These are phyloP conservation scores for Argyrosomus regius DNA, from an alignment of 2,797 vertebrate genomes.

Conservation along the genomic window DNA sequence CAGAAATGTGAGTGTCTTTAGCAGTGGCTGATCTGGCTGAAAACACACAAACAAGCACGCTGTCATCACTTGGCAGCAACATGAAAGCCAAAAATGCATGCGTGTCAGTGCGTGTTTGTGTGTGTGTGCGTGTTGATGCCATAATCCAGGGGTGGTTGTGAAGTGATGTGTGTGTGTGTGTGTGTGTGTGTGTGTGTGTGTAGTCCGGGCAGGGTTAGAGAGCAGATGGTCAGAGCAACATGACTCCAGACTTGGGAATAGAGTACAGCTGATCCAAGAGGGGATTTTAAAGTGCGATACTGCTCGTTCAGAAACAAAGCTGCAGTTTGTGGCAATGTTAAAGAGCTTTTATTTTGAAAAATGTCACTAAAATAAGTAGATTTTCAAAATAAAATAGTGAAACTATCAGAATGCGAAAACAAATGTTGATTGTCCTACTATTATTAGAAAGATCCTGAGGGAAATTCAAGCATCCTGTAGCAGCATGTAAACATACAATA, in stretches of 20 bases:
- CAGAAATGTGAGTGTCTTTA: neutral
- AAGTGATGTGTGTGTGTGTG: constrained; percentile 48
- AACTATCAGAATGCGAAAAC: neutral
- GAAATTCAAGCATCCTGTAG: no score
- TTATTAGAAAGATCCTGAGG: no score
- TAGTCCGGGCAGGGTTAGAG: constrained; percentile 49
- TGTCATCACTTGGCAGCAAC: constrained; percentile 56
- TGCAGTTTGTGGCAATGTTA: constrained; percentile 1
- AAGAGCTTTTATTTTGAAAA: neutral
- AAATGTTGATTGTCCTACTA: no score
- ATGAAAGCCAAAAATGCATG: constrained; percentile 20
- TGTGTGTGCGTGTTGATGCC: constrained; percentile 36
- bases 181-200: constrained; percentile 49
- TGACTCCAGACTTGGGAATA: constrained; percentile 53
- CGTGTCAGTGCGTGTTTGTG: constrained; percentile 9
- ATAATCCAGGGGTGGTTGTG: constrained; percentile 69
- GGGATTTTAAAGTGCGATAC: constrained; percentile 46
- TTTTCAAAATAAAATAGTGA: neutral
- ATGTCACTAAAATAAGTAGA: neutral
- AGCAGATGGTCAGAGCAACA: constrained; percentile 71
- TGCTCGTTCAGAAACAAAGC: constrained; percentile 37
- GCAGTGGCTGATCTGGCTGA: constrained; percentile 28
- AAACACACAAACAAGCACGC: constrained; percentile 21
- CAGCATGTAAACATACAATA: no score
- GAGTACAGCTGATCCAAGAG: constrained; percentile 22